phyloP scores from a whole-genome alignment of 2,113 vertebrate species.

The Pardalotus punctatus region DNA sequence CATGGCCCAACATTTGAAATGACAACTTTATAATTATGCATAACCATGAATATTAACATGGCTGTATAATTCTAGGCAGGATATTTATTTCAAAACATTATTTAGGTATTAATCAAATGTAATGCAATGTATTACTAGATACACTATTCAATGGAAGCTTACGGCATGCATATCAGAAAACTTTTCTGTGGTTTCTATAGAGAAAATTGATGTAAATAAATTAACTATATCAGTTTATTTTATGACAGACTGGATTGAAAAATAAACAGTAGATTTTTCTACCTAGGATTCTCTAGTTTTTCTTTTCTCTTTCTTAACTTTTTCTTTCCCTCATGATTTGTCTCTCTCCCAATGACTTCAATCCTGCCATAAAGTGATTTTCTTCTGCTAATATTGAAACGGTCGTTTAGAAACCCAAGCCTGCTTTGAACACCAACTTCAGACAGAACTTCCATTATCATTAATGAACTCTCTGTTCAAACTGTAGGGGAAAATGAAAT shows the following conservation, averaged over 20 bases:
- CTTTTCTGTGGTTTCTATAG: background rate
- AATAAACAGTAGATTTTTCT: background rate
- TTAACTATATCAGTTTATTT: background rate
- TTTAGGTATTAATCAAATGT: background rate
- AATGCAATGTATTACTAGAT: background rate
- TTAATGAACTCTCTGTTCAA: slow-evolving; percentile 27
- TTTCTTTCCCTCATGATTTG: background rate
- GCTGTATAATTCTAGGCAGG: background rate
- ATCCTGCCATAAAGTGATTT: slow-evolving; percentile 19
- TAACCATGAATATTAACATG: background rate
- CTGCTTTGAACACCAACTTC: slow-evolving; percentile 53
- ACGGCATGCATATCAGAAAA: background rate
- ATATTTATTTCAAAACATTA: background rate
- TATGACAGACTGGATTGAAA: background rate
- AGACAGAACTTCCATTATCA: slow-evolving; percentile 39
- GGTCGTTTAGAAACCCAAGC: background rate
- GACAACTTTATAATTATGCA: background rate
- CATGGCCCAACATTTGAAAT: background rate
- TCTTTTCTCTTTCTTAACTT: background rate
- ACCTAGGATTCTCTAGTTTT: background rate
- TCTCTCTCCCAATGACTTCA: background rate
- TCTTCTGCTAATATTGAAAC: slow-evolving; percentile 40
- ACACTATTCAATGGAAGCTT: background rate
- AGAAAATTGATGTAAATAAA: background rate
- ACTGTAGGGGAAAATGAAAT: slow-evolving; percentile 42